phyloP scores from a whole-genome alignment of 1,140 invertebrate species.

The Drosophila sechellia region DNA sequence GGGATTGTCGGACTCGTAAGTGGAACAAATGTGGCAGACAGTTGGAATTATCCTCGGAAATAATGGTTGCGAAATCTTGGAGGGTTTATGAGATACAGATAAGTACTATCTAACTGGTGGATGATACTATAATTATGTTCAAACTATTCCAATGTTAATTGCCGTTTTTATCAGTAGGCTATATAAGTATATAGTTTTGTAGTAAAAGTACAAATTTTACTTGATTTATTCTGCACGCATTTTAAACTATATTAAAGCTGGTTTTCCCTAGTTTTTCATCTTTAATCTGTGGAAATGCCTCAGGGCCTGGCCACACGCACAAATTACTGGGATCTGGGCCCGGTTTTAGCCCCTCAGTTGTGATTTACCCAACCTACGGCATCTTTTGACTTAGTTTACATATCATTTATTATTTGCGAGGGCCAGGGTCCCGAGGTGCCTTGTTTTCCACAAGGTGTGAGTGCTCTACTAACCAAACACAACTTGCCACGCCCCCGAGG shows the following conservation, averaged over 20 bases:
- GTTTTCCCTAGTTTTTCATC: neutral
- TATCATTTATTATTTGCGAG: slow-evolving; percentile 78
- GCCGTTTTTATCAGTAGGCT: neutral
- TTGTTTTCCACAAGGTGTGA: slow-evolving; percentile 48
- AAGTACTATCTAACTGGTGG: slow-evolving; percentile 9
- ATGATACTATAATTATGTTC: slow-evolving; percentile 8
- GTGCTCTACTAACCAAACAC: slow-evolving; percentile 54
- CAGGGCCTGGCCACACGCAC: slow-evolving; percentile 25
- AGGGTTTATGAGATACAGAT: slow-evolving; percentile 4
- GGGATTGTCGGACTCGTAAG: slow-evolving; percentile 43
- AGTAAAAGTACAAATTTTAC: too few relatives aligned
- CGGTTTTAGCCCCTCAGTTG: slow-evolving; percentile 14
- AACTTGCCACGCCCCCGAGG: slow-evolving; percentile 66
- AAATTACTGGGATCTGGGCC: slow-evolving; percentile 29
- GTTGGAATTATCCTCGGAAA: slow-evolving; percentile 35
- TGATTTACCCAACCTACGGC: slow-evolving; percentile 50
- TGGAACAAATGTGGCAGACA: slow-evolving; percentile 57
- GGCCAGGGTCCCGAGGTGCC: slow-evolving; percentile 20
- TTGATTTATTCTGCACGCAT: neutral
- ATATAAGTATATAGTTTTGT: too few relatives aligned
- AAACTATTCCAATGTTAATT: neutral
- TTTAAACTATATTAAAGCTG: slow-evolving; percentile 23
- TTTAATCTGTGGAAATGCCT: slow-evolving; percentile 42
- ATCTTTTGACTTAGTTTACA: slow-evolving; percentile 80
- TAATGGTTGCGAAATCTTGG: slow-evolving; percentile 41